Percentiles rank a stretch among this genome's conserved stretches.
Conservation (phyloP, 2,113 vertebrate genomes). For the Pygathrix nemaeus region DNA sequence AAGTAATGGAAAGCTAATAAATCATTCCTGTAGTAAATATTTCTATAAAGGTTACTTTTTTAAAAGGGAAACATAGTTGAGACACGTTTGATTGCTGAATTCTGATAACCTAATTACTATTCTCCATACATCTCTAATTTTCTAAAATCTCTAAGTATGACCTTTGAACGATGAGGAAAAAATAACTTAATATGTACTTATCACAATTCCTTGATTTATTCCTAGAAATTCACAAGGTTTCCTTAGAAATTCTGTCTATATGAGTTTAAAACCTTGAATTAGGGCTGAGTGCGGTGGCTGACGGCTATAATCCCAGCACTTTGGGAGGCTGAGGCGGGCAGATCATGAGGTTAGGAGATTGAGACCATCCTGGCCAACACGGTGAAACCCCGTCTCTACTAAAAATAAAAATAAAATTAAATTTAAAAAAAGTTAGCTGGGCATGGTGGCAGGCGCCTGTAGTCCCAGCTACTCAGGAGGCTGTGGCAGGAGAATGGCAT, state of each 20-base stretch:
- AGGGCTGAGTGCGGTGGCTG: too few species aligned
- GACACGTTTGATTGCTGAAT: neutral
- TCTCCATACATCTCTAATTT: neutral
- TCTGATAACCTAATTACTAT: neutral
- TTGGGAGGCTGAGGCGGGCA: too few species aligned
- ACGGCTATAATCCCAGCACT: too few species aligned
- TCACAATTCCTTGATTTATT: neutral
- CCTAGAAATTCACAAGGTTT: neutral
- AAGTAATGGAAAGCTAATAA: neutral
- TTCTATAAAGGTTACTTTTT: neutral
- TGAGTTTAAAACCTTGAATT: neutral
- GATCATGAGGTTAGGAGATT: too few species aligned
- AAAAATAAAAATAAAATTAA: too few species aligned
- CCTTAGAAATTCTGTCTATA: neutral
- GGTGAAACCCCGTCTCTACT: too few species aligned
- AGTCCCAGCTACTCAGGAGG: too few species aligned
- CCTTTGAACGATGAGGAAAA: neutral
- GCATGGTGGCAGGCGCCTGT: too few species aligned
- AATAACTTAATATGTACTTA: slow-evolving; percentile 4
- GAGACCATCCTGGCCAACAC: too few species aligned
- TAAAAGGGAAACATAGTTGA: neutral
- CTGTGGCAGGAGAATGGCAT: too few species aligned
- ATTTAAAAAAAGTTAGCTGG: too few species aligned
- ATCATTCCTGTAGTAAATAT: neutral
- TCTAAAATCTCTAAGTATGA: neutral